phyloP scores from a whole-genome alignment of 2,888 invertebrate species.

The Drosophila atroscutellata region DNA sequence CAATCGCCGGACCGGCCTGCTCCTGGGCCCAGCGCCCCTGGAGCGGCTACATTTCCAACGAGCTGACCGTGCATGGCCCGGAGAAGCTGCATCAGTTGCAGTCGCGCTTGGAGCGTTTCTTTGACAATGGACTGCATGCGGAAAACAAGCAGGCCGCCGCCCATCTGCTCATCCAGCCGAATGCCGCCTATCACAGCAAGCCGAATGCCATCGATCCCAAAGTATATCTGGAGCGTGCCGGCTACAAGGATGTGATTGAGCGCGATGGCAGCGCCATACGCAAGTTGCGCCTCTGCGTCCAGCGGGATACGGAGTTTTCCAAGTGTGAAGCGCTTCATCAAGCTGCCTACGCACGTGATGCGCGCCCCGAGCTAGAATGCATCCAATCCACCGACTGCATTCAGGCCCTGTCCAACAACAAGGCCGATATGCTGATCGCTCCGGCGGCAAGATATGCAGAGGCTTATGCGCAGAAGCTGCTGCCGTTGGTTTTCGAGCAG shows the following conservation, averaged over 20 bases:
- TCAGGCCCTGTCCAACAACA: conserved; percentile 69
- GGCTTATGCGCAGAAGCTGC: conserved; percentile 71
- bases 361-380: conserved; percentile 93
- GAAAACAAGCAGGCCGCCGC: conserved; percentile 81
- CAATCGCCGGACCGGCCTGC: conserved; percentile 89
- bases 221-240: conserved; percentile 88
- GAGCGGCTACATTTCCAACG: conserved; percentile 91
- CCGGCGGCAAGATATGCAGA: conserved; percentile 69
- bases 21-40: conserved; percentile 95
- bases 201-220: conserved; percentile 85
- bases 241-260: conserved; percentile 90
- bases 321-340: conserved; percentile 91
- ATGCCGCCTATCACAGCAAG: conserved; percentile 86
- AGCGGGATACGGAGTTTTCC: conserved; percentile 88
- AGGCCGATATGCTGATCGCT: conserved; percentile 79
- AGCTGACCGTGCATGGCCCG: conserved; percentile 84
- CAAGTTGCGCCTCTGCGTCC: conserved; percentile 89
- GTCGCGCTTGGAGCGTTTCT: conserved; percentile 83
- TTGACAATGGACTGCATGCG: conserved; percentile 81
- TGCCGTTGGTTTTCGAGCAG: conserved; percentile 82
- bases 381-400: conserved; percentile 87
- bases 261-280: conserved; percentile 90
- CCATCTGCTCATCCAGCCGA: conserved; percentile 88
- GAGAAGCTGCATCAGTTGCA: conserved; percentile 82
- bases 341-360: conserved; percentile 91